phyloP scores from a whole-genome alignment of 2,888 invertebrate genomes.

The Tetramorium bicarinatum region DNA sequence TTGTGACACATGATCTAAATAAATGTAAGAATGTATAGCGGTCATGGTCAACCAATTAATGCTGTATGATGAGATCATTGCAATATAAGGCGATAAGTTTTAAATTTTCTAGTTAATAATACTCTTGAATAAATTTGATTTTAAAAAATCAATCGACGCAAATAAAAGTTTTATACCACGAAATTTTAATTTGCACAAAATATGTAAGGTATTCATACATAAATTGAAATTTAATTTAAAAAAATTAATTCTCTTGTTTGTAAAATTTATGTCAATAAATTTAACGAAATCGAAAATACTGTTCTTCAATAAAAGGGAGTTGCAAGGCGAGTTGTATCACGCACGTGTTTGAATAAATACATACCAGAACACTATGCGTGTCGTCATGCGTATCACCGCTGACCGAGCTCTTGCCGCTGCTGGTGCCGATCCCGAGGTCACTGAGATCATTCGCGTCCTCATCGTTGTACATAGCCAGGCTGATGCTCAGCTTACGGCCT shows the following conservation, averaged over 20 bases:
- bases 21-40: not conserved
- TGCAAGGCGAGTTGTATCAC: not conserved
- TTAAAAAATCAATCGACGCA: not conserved
- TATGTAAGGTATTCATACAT: not conserved
- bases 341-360: conserved; percentile 53
- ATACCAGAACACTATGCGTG: conserved; percentile 84
- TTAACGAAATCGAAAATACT: not conserved
- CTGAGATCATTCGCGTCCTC: conserved; percentile 95
- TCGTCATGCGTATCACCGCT: conserved; percentile 85
- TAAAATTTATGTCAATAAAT: not conserved
- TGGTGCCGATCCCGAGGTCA: conserved; percentile 91
- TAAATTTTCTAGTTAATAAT: not conserved
- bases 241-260: not conserved
- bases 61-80: not conserved
- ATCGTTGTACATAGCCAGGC: conserved; percentile 91
- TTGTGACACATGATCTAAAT: not conserved
- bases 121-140: not conserved
- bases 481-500: conserved; percentile 88
- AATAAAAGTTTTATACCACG: not conserved
- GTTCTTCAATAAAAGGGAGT: conserved; percentile 12
- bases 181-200: not conserved
- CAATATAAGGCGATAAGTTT: not conserved
- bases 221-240: not conserved
- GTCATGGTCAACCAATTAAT: not conserved
- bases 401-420: conserved; percentile 85